A percentile compares a stretch with the other conserved stretches of the same genome.
These are phyloP conservation scores for Drosophila leonis DNA, from an alignment of 2,888 invertebrate species.

Conservation along the genomic window DNA sequence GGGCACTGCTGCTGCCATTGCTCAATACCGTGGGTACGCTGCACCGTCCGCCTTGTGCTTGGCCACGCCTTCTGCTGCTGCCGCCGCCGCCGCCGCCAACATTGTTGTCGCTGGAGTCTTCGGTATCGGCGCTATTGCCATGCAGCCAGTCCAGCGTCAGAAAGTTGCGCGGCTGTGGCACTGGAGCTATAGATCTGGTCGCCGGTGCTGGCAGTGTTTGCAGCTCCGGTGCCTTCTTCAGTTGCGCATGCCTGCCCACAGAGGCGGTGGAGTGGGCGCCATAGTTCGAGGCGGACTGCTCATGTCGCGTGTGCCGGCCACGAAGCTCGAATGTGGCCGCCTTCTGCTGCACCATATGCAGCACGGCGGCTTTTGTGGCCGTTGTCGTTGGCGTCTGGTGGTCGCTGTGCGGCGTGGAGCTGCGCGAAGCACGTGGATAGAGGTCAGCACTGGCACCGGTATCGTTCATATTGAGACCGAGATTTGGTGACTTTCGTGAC, in stretches of 20 bases:
- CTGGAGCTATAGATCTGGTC: conserved; percentile 49
- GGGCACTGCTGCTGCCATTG: conserved; percentile 64
- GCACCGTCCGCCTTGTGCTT: conserved; percentile 77
- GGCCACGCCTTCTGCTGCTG: conserved; percentile 48
- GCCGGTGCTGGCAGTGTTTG: conserved; percentile 58
- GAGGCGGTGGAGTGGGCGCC: conserved; percentile 74
- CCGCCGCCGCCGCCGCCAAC: conserved; percentile 56
- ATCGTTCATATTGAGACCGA: conserved; percentile 82
- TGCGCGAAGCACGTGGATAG: conserved; percentile 60
- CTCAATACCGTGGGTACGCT: conserved; percentile 82
- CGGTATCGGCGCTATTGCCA: conserved; percentile 80
- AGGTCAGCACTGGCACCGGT: conserved; percentile 80
- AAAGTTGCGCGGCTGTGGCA: conserved; percentile 79
- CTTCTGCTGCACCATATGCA: conserved; percentile 79
- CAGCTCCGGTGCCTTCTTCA: conserved; percentile 61
- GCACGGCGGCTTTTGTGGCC: conserved; percentile 52
- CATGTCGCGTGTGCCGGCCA: conserved; percentile 61
- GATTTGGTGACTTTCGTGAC: conserved; percentile 85
- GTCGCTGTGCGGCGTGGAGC: conserved; percentile 54
- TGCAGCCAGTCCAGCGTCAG: conserved; percentile 83
- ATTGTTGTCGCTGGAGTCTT: conserved; percentile 81
- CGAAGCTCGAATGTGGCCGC: conserved; percentile 83
- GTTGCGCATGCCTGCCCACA: conserved; percentile 67
- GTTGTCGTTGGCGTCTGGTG: conserved; percentile 53
- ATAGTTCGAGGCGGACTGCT: conserved; percentile 41